Evolutionary conservation across 2,888 invertebrate genomes (phyloP).

Genomic region (Parapristionchus giblindavisi): DNA sequence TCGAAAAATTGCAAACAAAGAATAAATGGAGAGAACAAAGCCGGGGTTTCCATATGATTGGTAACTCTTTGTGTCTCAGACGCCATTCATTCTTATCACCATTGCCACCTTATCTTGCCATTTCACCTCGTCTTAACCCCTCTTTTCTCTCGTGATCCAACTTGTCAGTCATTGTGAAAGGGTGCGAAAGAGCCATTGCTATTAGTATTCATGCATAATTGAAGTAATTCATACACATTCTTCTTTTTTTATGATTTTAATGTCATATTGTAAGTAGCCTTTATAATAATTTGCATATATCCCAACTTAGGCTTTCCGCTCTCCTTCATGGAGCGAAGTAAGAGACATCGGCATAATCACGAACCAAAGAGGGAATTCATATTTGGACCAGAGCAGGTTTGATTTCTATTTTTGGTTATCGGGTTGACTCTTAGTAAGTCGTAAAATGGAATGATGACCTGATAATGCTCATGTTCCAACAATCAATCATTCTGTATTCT

Average conservation of each 20-base stretch:
- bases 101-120: constrained; percentile 5
- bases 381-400: constrained; percentile 23
- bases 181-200: too few species aligned
- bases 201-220: neutral
- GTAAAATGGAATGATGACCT: too few species aligned
- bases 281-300: too few species aligned
- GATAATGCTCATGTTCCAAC: too few species aligned
- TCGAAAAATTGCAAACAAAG: too few species aligned
- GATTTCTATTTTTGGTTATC: neutral
- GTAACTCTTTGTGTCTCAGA: too few species aligned
- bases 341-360: constrained; percentile 9
- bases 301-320: constrained; percentile 28
- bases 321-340: constrained; percentile 34
- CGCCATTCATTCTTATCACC: too few species aligned
- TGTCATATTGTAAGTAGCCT: neutral
- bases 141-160: neutral
- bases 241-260: neutral
- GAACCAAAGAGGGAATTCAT: constrained; percentile 19
- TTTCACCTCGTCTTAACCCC: neutral
- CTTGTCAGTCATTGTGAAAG: too few species aligned
- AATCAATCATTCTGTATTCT: too few species aligned
- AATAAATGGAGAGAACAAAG: too few species aligned
- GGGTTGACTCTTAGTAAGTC: too few species aligned
- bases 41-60: too few species aligned
- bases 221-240: neutral